phyloP scores from a whole-genome alignment of 2,113 vertebrate species.

The Ariopsis seemanni region DNA sequence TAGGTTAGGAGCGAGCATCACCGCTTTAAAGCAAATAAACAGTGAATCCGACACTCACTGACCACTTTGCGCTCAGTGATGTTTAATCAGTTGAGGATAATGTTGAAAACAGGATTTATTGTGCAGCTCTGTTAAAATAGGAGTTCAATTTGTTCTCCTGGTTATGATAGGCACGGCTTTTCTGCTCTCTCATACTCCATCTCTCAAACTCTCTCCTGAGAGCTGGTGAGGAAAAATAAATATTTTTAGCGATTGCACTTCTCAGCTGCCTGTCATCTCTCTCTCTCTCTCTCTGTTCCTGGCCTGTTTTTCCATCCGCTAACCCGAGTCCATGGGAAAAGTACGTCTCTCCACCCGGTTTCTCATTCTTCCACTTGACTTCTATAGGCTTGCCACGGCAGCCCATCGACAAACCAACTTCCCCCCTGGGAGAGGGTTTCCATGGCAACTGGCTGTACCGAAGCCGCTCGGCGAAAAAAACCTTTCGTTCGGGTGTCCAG shows the following conservation, averaged over 20 bases:
- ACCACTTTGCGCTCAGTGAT: background rate
- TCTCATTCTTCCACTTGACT: slow-evolving; percentile 64
- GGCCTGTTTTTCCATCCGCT: slow-evolving; percentile 56
- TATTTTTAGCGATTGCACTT: slow-evolving; percentile 74
- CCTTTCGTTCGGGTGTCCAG: slow-evolving; percentile 57
- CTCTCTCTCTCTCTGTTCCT: slow-evolving; percentile 18
- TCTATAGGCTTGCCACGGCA: slow-evolving; percentile 70
- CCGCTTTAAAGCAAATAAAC: background rate
- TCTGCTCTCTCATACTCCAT: slow-evolving; percentile 29
- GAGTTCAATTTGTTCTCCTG: background rate
- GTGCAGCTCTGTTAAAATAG: background rate
- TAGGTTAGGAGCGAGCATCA: background rate
- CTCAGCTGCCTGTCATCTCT: slow-evolving; percentile 65
- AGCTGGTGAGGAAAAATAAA: slow-evolving; percentile 70
- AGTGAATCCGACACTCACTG: background rate
- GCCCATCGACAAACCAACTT: slow-evolving; percentile 63
- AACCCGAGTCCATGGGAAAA: slow-evolving; percentile 71
- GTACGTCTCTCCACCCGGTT: slow-evolving; percentile 65
- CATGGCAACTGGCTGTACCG: slow-evolving; percentile 75
- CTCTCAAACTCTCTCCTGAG: slow-evolving; percentile 66
- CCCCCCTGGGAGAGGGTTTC: slow-evolving; percentile 69
- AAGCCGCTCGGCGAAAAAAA: slow-evolving; percentile 67
- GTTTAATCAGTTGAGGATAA: background rate
- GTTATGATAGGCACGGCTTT: background rate
- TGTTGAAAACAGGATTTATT: background rate